Evolutionary conservation across 1,140 invertebrate species (phyloP), one percentile per base, ranked within the genome.

Genomic region (Tetragnatha versicolor): DNA sequence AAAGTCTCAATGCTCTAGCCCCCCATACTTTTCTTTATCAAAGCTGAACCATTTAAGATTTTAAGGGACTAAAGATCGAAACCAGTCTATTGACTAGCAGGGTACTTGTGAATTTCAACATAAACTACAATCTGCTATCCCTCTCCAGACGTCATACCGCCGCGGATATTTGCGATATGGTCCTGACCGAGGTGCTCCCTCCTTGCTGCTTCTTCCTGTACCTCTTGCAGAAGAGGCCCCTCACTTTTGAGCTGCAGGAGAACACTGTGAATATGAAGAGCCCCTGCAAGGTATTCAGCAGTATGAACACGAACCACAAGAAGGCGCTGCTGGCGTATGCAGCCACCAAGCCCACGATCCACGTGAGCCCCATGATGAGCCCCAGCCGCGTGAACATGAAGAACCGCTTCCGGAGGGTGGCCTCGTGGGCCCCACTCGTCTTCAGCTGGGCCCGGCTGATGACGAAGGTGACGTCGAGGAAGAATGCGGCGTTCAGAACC

Each of bases 221-320:
- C 37, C 37, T 31, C 14, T 27, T 55, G 39, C 17, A 60, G 35
- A 63, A 47, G 3, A 69, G 1, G 5, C 39, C 47, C 17, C 53
- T 42, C 1, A 79, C 80, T 51, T 81, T 81, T 22, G 47, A 65
- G 25, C 33, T 76, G 22, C 65, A 89, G 5, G 89, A 88, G 83
- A 90, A 90, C 0, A 88, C 89, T 2, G 89, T 78, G 80, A 90
- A 89, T 35, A 90, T 88, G 82, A 90, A 90, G 5, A 90, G 82
- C 2, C 89, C 89, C 83, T 90, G 89, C 10, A 89, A 84, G 7
- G 89, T 87, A 82, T 90, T 90, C 17, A 90, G 82, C 4, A 87
- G 81, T 3, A 90, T 87, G 82, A 90, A 90, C 7, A 88, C 79
- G 81, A 89, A 89, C 84, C 84, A 85, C n/a, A 90, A 80, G 27